Evolutionary conservation across 2,113 vertebrate genomes (phyloP), one percentile per base, ranked within the genome.

Genomic region (Hippocampus barbouri): DNA sequence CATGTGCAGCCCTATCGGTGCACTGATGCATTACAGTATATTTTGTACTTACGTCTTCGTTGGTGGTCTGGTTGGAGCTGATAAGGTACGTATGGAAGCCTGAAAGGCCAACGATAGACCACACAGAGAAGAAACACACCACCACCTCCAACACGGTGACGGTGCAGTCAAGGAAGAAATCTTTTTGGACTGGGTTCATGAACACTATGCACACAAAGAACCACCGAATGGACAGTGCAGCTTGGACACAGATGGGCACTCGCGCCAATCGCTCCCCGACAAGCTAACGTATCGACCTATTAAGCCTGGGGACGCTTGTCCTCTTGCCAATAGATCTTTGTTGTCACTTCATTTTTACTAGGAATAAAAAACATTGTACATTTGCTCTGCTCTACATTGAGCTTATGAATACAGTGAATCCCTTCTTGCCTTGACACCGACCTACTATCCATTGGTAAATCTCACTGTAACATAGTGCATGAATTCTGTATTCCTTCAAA

Each of bases 31-130:
- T 38, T 0, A 6, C 34, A 38, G 34, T 38, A 1, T 20, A 16
- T 15, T 40, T 23, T 63, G 53, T 87, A 96, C 97, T 98, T 91
- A 99, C 97, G 61, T 99, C 97, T 91, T 99, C 97, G 67, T 99
- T 99, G 53, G 97, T 99, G 54, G 97, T 99, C 95, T 99, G 97
- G 93, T 99, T 99, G 90, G 97, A 99, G 92, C 96, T 96, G 92
- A 99, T 97, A 88, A 99, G 91, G 89, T 99, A 99, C 0, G 97
- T 99, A 89, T 99, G 97, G 93, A 99, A 99, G 68, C 97, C 97
- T 49, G 97, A 98, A 80, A 99, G 95, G 67, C 97, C 97, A 69
- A 99, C 95, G 76, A 99, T 98, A 54, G 97, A 99, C 97, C 97
- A 99, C 61, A 99, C 95, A 0, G 97, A 99, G 89, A 99, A 98